Percentiles rank a stretch among this genome's conserved stretches.
phyloP scores from a whole-genome alignment of 2,113 vertebrate genomes.

The Chaetodon trifascialis region DNA sequence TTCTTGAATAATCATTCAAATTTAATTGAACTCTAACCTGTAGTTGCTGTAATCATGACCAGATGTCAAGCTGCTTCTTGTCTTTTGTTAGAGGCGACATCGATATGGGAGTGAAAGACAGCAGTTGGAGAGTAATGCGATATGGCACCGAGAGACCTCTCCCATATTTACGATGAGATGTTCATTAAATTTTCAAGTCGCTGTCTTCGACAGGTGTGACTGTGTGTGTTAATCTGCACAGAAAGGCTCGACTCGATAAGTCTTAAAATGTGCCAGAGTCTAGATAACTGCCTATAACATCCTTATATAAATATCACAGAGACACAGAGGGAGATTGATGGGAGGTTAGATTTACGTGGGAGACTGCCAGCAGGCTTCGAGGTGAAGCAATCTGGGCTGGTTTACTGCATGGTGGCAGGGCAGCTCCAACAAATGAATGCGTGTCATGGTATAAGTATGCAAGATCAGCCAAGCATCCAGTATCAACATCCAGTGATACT shows the following conservation, averaged over 20 bases:
- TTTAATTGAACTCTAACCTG: constrained; percentile 35
- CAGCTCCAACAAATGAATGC: neutral
- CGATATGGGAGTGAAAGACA: constrained; percentile 44
- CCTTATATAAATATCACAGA: neutral
- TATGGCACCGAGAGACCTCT: neutral
- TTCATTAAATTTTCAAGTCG: constrained; percentile 62
- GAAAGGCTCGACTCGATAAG: neutral
- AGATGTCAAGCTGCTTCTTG: constrained; percentile 47
- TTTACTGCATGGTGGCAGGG: neutral
- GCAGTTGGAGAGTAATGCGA: constrained; percentile 53
- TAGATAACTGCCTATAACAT: neutral
- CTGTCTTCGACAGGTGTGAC: constrained; percentile 36
- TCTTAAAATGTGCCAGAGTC: neutral
- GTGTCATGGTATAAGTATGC: neutral
- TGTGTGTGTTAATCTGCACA: constrained; percentile 15
- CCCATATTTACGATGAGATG: constrained; percentile 67
- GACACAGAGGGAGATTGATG: neutral
- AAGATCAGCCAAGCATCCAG: neutral
- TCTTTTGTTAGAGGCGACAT: constrained; percentile 52
- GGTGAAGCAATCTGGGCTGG: neutral
- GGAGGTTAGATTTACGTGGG: neutral
- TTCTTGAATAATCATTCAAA: neutral
- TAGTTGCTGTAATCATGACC: constrained; percentile 34
- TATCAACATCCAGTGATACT: neutral
- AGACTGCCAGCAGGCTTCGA: neutral